These are phyloP conservation scores for Oryzias dopingdopingensis DNA, from an alignment of 2,797 vertebrate genomes.

Conservation along the genomic window DNA sequence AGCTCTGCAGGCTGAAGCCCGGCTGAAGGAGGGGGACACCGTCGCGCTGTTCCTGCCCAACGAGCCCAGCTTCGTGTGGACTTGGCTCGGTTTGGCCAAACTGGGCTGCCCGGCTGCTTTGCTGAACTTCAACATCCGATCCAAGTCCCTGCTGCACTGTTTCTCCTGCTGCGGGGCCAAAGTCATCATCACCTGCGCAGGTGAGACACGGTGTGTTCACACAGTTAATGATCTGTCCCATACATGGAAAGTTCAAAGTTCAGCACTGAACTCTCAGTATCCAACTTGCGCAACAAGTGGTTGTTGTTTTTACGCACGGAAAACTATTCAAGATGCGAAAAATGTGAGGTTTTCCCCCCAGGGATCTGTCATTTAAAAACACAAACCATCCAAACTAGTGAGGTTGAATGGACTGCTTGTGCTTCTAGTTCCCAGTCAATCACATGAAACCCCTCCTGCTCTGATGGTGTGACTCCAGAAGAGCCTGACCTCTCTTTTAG, in stretches of 20 bases:
- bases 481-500: not conserved
- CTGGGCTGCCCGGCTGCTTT: conserved; percentile 84
- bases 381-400: not conserved
- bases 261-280: not conserved
- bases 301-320: not conserved
- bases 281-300: conserved; percentile 1
- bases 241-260: too few relatives aligned
- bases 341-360: not conserved
- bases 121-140: conserved; percentile 84
- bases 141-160: conserved; percentile 84
- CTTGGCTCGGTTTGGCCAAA: conserved; percentile 84
- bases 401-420: not conserved
- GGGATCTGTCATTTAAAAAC: not conserved
- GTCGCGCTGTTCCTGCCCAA: conserved; percentile 85
- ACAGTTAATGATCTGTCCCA: too few relatives aligned
- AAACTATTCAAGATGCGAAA: not conserved
- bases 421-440: not conserved
- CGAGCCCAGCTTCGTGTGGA: conserved; percentile 81
- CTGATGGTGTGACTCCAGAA: not conserved
- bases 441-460: not conserved
- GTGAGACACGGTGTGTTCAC: conserved; percentile 60
- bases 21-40: conserved; percentile 77
- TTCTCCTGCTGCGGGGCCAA: conserved; percentile 84
- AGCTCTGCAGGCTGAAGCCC: conserved; percentile 71
- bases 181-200: conserved; percentile 79